phyloP scores from a whole-genome alignment of 2,797 vertebrate species.

The Kryptolebias ocellatus region DNA sequence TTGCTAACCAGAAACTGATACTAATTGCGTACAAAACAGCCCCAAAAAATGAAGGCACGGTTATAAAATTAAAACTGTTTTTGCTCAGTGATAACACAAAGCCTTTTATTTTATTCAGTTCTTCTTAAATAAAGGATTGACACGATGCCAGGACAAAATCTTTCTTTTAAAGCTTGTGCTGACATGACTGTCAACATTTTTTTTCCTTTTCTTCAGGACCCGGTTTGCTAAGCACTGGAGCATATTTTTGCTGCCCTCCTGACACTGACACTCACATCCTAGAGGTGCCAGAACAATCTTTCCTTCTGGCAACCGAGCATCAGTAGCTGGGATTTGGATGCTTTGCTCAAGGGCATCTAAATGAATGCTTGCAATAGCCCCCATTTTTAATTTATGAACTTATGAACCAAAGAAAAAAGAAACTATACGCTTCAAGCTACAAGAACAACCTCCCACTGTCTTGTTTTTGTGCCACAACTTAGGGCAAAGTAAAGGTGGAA shows the following conservation, averaged over 20 bases:
- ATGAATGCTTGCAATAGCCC: conserved; percentile 19
- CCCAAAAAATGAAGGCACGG: too few relatives aligned
- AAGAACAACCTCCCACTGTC: conserved; percentile 34
- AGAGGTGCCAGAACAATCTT: conserved; percentile 7
- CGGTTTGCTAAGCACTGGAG: conserved; percentile 1
- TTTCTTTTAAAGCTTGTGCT: neutral
- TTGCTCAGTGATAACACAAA: neutral
- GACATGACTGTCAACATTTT: conserved; percentile 22
- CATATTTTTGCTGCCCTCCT: conserved; percentile 14
- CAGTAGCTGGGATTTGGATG: conserved; percentile 32
- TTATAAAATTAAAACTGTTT: conserved; percentile 1
- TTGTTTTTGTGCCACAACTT: conserved; percentile 30
- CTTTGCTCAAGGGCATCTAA: conserved; percentile 25
- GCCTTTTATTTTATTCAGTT: conserved; percentile 1
- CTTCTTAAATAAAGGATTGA: neutral
- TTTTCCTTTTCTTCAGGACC: neutral
- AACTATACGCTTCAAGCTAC: conserved; percentile 7
- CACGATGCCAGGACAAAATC: conserved; percentile 15
- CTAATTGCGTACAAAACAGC: conserved; percentile 2
- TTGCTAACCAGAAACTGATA: neutral
- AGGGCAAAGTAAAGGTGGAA: conserved; percentile 11
- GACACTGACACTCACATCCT: conserved; percentile 28
- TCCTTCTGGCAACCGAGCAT: conserved; percentile 30
- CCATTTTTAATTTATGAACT: conserved; percentile 11
- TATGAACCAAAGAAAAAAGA: conserved; percentile 1